Evolutionary conservation across 1,140 invertebrate genomes (phyloP).

Genomic region (Protaetia brevitarsis): DNA sequence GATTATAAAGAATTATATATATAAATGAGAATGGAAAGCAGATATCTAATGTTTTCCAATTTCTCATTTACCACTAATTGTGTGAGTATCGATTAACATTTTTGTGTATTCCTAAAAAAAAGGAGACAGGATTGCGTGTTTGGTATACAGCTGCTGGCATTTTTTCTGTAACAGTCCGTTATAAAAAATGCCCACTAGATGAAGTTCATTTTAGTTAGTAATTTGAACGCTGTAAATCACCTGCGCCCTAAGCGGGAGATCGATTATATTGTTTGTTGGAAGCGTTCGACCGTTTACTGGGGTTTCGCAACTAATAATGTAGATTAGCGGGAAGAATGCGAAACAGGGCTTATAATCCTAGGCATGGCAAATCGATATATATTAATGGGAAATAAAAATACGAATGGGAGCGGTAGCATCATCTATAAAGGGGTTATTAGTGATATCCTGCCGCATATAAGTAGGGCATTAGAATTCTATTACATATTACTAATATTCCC

Average conservation of each 20-base stretch:
- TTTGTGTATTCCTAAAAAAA: too few species aligned
- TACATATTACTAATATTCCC: too few species aligned
- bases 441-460: too few species aligned
- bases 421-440: too few species aligned
- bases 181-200: constrained; percentile 11
- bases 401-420: not conserved
- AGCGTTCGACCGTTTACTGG: not conserved
- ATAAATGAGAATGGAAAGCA: too few species aligned
- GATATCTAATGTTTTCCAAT: too few species aligned
- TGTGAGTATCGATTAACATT: too few species aligned
- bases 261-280: not conserved
- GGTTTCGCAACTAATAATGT: not conserved
- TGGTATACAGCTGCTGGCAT: not conserved
- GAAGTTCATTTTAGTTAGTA: constrained; percentile 11
- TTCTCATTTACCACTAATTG: too few species aligned
- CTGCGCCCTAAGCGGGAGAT: constrained; percentile 1
- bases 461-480: too few species aligned
- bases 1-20: too few species aligned
- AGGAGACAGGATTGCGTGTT: not conserved
- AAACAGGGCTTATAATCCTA: not conserved
- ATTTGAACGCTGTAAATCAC: constrained; percentile 14
- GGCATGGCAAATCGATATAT: not conserved
- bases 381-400: not conserved
- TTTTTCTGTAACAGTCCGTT: not conserved
- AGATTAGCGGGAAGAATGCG: not conserved